Percentiles rank a stretch among this genome's conserved stretches.
Evolutionary conservation across 2,888 invertebrate species (phyloP).

Genomic region (Drosophila demipolita): DNA sequence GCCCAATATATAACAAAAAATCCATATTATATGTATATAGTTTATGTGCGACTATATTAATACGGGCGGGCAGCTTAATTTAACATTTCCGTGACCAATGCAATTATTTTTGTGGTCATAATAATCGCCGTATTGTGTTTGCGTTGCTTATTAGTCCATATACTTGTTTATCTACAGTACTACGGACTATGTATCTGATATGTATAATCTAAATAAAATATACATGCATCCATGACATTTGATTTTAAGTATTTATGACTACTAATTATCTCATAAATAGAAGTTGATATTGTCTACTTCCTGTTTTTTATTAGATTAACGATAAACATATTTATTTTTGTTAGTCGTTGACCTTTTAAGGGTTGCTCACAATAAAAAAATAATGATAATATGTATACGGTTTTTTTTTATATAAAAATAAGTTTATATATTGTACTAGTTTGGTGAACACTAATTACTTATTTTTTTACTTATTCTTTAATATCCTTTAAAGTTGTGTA

Average conservation of each 20-base stretch:
- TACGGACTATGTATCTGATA: constrained; percentile 15
- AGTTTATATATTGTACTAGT: not conserved
- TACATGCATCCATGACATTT: not conserved
- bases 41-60: not conserved
- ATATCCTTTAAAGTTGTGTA: constrained; percentile 43
- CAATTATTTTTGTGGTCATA: constrained; percentile 67
- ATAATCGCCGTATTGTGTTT: constrained; percentile 40
- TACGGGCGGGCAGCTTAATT: constrained; percentile 65
- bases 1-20: constrained; percentile 18
- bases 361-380: not conserved
- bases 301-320: constrained; percentile 6
- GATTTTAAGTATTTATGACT: constrained; percentile 14
- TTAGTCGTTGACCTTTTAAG: not conserved
- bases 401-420: not conserved
- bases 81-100: constrained; percentile 80
- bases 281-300: constrained; percentile 27
- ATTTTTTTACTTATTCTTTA: not conserved
- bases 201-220: not conserved
- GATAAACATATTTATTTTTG: not conserved
- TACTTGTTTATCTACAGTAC: constrained; percentile 11
- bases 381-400: not conserved
- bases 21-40: constrained; percentile 12
- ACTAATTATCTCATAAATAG: constrained; percentile 42
- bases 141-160: constrained; percentile 6
- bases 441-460: not conserved